Conservation (phyloP, 2,888 invertebrate species). For the Hyposoter dolosus region DNA sequence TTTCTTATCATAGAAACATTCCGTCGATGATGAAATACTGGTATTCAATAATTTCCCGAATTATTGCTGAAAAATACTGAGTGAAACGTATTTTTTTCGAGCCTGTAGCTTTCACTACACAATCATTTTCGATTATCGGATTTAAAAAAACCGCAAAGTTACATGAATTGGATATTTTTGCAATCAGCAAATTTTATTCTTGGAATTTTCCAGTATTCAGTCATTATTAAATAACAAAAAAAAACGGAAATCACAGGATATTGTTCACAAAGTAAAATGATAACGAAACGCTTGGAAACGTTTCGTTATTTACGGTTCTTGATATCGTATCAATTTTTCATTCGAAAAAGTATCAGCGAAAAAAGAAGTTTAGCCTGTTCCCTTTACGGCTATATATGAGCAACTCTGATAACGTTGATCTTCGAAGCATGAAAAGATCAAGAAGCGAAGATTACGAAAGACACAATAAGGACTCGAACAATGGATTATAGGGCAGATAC, state of each 20-base stretch:
- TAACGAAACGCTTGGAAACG: neutral
- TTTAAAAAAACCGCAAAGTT: neutral
- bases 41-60: slow-evolving; percentile 1
- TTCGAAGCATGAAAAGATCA: neutral
- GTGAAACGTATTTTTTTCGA: neutral
- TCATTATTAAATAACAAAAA: neutral
- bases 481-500: slow-evolving; percentile 12
- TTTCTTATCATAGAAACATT: neutral
- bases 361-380: neutral
- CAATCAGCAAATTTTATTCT: neutral
- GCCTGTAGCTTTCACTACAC: neutral
- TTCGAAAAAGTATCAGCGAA: neutral
- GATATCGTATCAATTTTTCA: neutral
- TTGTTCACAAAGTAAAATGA: neutral
- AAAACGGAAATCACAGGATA: neutral
- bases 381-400: neutral
- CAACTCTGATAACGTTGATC: neutral
- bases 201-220: neutral
- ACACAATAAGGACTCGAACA: neutral
- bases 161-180: neutral
- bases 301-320: neutral
- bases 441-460: neutral
- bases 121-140: neutral
- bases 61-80: neutral
- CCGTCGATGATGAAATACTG: neutral